Base-by-base conservation (phyloP, 1,140 invertebrate species). In the Aporrectodea caliginosa region DNA sequence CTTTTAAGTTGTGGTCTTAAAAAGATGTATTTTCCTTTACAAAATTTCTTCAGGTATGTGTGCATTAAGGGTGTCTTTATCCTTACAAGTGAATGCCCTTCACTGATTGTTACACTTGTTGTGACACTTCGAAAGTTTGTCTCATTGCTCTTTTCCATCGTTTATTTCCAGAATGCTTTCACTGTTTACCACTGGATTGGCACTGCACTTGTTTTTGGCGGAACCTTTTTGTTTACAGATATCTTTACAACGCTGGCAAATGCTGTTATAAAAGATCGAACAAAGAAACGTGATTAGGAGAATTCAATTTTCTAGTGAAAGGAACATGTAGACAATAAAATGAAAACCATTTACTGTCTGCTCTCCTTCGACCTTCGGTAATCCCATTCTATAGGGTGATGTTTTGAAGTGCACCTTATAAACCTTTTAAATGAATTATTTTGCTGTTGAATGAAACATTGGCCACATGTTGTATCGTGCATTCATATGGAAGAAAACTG, bases 21-120 rank as follows among this genome's bases (percentile, higher is more conserved):
- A n/a, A n/a, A n/a, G n/a, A n/a, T n/a, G n/a, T n/a, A n/a, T n/a
- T n/a, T n/a, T n/a, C n/a, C n/a, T n/a, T n/a, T n/a, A n/a, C n/a
- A n/a, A n/a, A n/a, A n/a, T n/a, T n/a, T 58, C 22, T 84, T 75
- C 85, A 93, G 92, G 90, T 93, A 92, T 84, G 85, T 98, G 71
- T 99, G 97, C 86, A 98, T 98, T 78, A 93, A 93, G 84, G 95
- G 95, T 16, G 97, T 99, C 0, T 99, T 97, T 85, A 91, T 93
- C 27, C 90, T 99, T 84, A 98, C 95, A 1, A 94, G 96, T 0
- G 95, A 97, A 87, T 98, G 95, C 86, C 91, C 94, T 14, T 97
- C 97, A 0, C 87, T 99, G 14, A 97, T 95, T 0, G 96, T 99
- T 0, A 99, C 97, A 0, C 89, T 99, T 77, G 95, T 99, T 1